Conservation (phyloP, 2,797 vertebrate genomes). For the Enteromius thamalakanensis region DNA sequence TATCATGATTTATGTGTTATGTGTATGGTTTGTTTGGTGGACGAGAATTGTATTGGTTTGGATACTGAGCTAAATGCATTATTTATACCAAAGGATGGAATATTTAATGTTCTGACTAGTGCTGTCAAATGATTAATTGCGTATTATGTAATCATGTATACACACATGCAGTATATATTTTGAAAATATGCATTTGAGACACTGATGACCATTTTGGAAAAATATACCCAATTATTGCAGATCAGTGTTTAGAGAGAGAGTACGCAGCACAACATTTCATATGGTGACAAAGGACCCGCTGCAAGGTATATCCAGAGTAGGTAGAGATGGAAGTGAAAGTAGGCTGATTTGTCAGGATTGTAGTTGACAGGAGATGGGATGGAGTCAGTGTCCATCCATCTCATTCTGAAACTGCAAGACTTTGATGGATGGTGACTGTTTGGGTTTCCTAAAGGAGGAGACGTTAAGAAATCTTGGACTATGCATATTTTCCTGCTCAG, state of each 20-base stretch:
- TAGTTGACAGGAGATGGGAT: slow-evolving; percentile 13
- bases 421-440: not conserved
- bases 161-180: too few species aligned
- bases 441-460: not conserved
- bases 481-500: not conserved
- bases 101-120: not conserved
- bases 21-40: not conserved
- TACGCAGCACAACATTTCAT: not conserved
- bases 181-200: too few species aligned
- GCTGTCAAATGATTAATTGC: too few species aligned
- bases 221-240: not conserved
- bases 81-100: not conserved
- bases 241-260: not conserved
- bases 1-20: not conserved
- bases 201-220: not conserved
- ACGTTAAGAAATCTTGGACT: not conserved
- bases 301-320: not conserved
- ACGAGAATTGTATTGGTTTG: not conserved
- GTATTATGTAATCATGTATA: too few species aligned
- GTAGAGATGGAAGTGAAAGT: not conserved
- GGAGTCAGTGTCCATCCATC: not conserved
- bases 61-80: not conserved
- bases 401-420: slow-evolving; percentile 5
- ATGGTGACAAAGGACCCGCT: not conserved
- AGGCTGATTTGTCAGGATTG: not conserved